Evolutionary conservation across 2,888 invertebrate genomes (phyloP).

Genomic region (Omphaloscelis lunosa): DNA sequence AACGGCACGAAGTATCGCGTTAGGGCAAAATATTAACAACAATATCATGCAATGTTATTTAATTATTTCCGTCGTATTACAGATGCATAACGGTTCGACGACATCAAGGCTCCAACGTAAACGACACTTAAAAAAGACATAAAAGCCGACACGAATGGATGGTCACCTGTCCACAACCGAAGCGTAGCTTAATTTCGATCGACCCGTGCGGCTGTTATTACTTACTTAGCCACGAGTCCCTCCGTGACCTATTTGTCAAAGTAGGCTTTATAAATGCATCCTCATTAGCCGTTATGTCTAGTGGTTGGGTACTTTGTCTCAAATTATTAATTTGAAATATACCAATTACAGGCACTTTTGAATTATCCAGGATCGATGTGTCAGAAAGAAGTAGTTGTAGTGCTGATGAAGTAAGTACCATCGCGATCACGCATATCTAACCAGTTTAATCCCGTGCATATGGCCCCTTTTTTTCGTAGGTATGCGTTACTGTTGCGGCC

Average conservation of each 20-base stretch:
- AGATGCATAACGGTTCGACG: neutral
- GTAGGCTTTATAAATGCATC: neutral
- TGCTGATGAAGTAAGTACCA: too few relatives aligned
- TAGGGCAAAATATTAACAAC: neutral
- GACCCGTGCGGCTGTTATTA: neutral
- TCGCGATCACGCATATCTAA: too few relatives aligned
- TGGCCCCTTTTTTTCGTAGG: too few relatives aligned
- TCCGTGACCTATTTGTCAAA: neutral
- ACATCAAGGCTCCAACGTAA: neutral
- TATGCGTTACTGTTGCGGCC: too few relatives aligned
- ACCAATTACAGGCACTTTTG: neutral
- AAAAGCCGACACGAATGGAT: neutral
- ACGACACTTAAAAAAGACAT: neutral
- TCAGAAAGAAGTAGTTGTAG: neutral
- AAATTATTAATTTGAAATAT: neutral
- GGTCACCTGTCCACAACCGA: neutral
- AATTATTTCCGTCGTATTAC: neutral
- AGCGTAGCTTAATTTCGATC: neutral
- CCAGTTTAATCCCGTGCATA: too few relatives aligned
- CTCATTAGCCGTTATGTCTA: neutral
- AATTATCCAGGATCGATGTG: neutral
- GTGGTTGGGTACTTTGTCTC: neutral
- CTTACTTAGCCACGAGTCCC: neutral
- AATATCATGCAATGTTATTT: conserved; percentile 12
- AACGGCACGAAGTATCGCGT: neutral